Conservation (phyloP, 2,888 invertebrate genomes). For the Diaperis boleti region DNA sequence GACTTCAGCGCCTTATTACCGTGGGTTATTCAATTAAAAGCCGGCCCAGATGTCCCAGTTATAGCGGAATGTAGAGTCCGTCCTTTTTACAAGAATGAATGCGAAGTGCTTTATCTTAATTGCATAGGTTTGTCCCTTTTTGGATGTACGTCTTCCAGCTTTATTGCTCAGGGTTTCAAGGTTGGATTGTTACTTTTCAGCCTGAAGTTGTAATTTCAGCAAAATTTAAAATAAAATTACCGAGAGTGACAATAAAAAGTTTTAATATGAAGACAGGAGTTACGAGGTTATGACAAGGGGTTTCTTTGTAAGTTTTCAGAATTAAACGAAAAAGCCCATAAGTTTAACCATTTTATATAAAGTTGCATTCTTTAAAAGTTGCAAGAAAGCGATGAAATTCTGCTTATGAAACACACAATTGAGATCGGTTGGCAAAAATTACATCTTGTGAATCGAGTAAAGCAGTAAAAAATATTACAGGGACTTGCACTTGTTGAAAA, state of each 20-base stretch:
- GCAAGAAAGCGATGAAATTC: no score
- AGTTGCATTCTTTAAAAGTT: no score
- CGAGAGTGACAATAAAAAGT: not conserved
- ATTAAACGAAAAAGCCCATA: no score
- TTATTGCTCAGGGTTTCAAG: constrained; percentile 16
- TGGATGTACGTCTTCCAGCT: constrained; percentile 15
- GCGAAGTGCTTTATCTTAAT: constrained; percentile 50
- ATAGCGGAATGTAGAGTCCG: constrained; percentile 42
- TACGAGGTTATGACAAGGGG: no score
- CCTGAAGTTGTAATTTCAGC: not conserved
- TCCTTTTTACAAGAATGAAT: constrained; percentile 45
- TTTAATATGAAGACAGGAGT: not conserved
- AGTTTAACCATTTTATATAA: no score
- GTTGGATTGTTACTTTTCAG: not conserved
- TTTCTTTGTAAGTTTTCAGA: no score
- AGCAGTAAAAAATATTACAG: no score
- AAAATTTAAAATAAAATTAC: not conserved
- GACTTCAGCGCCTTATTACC: constrained; percentile 43
- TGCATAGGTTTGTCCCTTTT: constrained; percentile 48
- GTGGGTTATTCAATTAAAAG: constrained; percentile 52
- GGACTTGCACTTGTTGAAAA: no score
- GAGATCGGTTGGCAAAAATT: no score
- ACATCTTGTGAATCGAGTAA: no score
- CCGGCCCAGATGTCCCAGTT: constrained; percentile 50
- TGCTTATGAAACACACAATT: no score